Evolutionary conservation across 2,797 vertebrate species (phyloP).

Genomic region (Eulemur mongoz): DNA sequence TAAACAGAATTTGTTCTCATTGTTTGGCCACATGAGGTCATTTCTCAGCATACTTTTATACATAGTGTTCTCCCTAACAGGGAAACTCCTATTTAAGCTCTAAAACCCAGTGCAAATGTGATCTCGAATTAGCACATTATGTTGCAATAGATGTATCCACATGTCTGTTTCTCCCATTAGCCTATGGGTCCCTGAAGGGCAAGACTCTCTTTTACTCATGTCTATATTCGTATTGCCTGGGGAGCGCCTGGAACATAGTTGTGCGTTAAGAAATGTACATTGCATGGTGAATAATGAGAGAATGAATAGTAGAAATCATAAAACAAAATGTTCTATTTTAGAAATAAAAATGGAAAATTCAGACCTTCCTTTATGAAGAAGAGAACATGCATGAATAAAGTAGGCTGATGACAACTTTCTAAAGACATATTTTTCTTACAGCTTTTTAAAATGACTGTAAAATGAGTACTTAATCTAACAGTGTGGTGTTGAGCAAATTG

Average conservation of each 20-base stretch:
- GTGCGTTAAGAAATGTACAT: neutral
- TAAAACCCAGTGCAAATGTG: neutral
- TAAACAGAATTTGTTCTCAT: neutral
- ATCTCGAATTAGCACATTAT: neutral
- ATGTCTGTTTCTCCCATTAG: neutral
- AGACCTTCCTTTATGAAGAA: conserved; percentile 40
- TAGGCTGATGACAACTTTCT: conserved; percentile 57
- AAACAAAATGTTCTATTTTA: neutral
- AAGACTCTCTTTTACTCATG: neutral
- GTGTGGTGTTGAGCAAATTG: conserved; percentile 17
- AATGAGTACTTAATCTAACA: conserved; percentile 62
- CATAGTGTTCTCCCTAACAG: neutral
- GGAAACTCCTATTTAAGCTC: neutral
- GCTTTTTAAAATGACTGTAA: conserved; percentile 57
- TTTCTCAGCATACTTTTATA: neutral
- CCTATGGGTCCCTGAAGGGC: neutral
- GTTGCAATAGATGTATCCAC: neutral
- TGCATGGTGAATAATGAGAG: neutral
- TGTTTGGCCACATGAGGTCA: neutral
- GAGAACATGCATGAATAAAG: conserved; percentile 43
- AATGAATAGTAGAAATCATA: neutral
- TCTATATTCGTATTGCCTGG: neutral
- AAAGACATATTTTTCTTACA: neutral
- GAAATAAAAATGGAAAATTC: conserved; percentile 36
- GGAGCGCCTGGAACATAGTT: neutral